Conservation (phyloP, 2,797 vertebrate genomes). For the Bucorvus abyssinicus region DNA sequence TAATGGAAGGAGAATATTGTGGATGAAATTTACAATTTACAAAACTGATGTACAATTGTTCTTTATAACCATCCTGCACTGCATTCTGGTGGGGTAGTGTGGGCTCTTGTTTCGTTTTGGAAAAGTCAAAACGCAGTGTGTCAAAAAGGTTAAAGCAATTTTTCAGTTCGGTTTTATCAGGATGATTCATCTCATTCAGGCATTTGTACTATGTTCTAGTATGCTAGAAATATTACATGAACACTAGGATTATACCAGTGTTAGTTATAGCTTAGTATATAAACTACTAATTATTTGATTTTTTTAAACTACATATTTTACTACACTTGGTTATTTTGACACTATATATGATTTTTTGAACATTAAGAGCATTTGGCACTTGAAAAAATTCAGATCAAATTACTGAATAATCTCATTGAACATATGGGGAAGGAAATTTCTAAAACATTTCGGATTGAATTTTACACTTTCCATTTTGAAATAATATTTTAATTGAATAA, state of each 20-base stretch:
- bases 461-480: not conserved
- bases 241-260: not conserved
- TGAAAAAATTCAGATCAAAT: not conserved
- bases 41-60: not conserved
- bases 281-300: not conserved
- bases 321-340: not conserved
- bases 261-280: too few relatives aligned
- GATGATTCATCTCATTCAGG: constrained; percentile 21
- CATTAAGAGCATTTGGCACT: not conserved
- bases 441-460: not conserved
- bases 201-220: not conserved
- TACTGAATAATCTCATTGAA: not conserved
- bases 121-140: constrained; percentile 58
- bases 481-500: not conserved
- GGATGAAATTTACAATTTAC: not conserved
- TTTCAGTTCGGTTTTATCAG: constrained; percentile 26
- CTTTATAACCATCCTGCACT: not conserved
- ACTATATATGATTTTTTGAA: not conserved
- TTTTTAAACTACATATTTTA: not conserved
- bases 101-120: not conserved
- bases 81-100: not conserved
- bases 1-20: not conserved
- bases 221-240: not conserved
- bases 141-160: constrained; percentile 47
- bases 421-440: not conserved